Conservation (phyloP, 2,888 invertebrate species). For the Amiota communis region DNA sequence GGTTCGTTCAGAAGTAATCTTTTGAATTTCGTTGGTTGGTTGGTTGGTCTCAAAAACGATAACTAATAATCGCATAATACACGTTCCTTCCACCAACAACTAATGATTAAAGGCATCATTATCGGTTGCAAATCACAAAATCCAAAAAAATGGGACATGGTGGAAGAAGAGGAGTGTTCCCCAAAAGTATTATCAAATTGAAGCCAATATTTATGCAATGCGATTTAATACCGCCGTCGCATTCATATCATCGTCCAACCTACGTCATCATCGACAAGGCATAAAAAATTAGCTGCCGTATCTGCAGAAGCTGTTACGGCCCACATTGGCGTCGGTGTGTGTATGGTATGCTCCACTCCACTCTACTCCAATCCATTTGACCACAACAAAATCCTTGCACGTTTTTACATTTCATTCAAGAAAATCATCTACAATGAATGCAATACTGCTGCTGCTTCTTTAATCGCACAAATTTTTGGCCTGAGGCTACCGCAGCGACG, state of each 20-base stretch:
- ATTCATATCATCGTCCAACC: neutral
- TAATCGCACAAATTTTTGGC: constrained; percentile 32
- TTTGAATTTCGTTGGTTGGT: constrained; percentile 18
- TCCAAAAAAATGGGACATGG: neutral
- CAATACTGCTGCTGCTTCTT: constrained; percentile 27
- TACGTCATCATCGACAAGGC: constrained; percentile 32
- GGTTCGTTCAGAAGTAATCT: neutral
- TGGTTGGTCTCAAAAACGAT: constrained; percentile 32
- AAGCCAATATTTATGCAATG: neutral
- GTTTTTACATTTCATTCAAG: constrained; percentile 63
- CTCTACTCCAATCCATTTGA: neutral
- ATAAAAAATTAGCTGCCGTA: constrained; percentile 69
- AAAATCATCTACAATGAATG: constrained; percentile 32
- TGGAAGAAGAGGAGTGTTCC: neutral
- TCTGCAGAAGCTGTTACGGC: constrained; percentile 70
- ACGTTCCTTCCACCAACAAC: constrained; percentile 56
- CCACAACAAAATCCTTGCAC: neutral
- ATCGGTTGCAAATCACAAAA: constrained; percentile 60
- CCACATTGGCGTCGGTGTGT: constrained; percentile 34
- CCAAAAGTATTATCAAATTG: neutral
- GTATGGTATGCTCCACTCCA: constrained; percentile 2
- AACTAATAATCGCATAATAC: constrained; percentile 66
- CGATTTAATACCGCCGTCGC: neutral
- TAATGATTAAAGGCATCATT: constrained; percentile 70
- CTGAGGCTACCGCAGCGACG: constrained; percentile 20